Conservation (phyloP, 2,888 invertebrate genomes). For the Galeopsomyia nigrocyanea region DNA sequence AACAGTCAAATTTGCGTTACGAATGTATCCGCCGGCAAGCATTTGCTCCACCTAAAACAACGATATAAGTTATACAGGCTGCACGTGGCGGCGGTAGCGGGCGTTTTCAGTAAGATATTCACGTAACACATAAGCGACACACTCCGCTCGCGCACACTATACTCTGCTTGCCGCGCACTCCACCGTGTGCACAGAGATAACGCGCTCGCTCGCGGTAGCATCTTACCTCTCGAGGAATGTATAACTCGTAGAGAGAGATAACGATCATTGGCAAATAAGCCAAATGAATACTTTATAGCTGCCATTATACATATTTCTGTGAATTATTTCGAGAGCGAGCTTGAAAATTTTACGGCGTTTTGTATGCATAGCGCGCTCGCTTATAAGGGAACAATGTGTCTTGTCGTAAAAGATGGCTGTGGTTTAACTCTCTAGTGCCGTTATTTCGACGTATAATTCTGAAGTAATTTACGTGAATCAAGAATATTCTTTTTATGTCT, state of each 20-base stretch:
- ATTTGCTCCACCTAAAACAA: conserved; percentile 53
- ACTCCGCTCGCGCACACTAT: conserved; percentile 48
- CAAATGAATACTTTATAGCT: conserved; percentile 34
- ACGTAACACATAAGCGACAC: conserved; percentile 68
- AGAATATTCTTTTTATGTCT: too few relatives aligned
- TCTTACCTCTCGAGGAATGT: conserved; percentile 56
- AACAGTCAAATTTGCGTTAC: conserved; percentile 46
- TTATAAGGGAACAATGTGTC: conserved; percentile 13
- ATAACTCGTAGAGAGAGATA: conserved; percentile 41
- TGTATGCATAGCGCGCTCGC: conserved; percentile 9
- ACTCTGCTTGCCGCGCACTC: conserved; percentile 52
- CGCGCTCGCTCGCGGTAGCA: conserved; percentile 50
- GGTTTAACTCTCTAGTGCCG: too few relatives aligned
- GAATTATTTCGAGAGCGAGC: conserved; percentile 22
- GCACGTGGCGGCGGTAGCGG: conserved; percentile 46
- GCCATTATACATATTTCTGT: conserved; percentile 39
- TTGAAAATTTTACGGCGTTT: conserved; percentile 16
- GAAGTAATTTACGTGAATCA: too few relatives aligned
- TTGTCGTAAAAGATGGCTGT: background rate
- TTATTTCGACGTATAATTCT: too few relatives aligned
- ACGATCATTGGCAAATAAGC: conserved; percentile 47
- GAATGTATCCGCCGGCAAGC: conserved; percentile 45
- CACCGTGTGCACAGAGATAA: conserved; percentile 68
- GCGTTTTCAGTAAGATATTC: conserved; percentile 66
- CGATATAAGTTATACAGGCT: conserved; percentile 50